phyloP scores from a whole-genome alignment of 2,888 invertebrate species.

The Hesperia comma region DNA sequence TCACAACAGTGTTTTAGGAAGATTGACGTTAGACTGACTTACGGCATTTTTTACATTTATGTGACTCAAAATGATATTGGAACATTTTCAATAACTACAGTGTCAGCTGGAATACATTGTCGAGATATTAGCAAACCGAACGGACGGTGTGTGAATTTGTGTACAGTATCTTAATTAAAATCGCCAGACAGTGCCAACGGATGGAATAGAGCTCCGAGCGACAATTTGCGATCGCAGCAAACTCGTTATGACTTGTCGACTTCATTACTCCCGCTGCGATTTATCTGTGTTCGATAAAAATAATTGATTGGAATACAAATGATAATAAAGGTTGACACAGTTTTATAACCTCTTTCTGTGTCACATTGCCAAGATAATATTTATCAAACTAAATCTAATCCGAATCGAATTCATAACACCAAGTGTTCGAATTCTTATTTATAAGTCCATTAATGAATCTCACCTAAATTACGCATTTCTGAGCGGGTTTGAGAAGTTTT shows the following conservation, averaged over 20 bases:
- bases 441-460: no score
- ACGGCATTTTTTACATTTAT: no score
- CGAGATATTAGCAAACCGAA: conserved; percentile 17
- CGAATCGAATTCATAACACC: no score
- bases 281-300: not conserved
- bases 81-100: not conserved
- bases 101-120: conserved; percentile 10
- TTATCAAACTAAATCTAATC: no score
- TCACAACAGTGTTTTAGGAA: no score
- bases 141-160: conserved; percentile 30
- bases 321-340: not conserved
- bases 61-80: not conserved
- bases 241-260: conserved; percentile 16
- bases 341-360: no score
- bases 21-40: no score
- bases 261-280: conserved; percentile 17
- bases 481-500: no score
- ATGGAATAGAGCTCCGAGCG: conserved; percentile 16
- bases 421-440: no score
- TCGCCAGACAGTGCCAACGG: conserved; percentile 31
- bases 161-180: conserved; percentile 36
- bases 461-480: no score
- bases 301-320: not conserved
- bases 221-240: conserved; percentile 21
- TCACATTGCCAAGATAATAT: no score